Base-by-base conservation (phyloP, 2,113 vertebrate genomes). In the Nibea coibor region DNA sequence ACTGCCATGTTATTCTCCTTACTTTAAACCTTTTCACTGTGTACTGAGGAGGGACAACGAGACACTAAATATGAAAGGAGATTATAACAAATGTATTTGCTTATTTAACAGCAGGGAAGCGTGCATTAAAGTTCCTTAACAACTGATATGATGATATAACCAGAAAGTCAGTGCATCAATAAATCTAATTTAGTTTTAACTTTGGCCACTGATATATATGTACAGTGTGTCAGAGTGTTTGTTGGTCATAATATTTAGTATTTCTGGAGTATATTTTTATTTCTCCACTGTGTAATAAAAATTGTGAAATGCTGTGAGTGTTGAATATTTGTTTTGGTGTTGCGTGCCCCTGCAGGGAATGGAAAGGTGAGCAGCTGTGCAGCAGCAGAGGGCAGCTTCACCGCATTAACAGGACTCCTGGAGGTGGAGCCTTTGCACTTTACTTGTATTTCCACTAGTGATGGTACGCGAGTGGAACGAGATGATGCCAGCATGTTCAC, bases 401-500 rank as follows among this genome's bases (percentile, higher is more conserved):
- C 98, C 11, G 97, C 98, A 6, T 95, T 99, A 57, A 99, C 98
- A 17, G 98, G 98, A 42, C 97, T 99, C 56, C 92, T 99, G 61
- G 98, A 99, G 94, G 98, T 99, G 63, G 98, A 99, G 88, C 98
- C 98, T 75, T 94, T 99, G 91, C 98, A 99, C 93, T 99, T 99
- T 92, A 97, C 96, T 79, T 99, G 98, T 84, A 97, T 99, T 94
- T 99, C 98, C 85, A 99, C 98, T 79, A 99, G 98, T 90, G 98
- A 99, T 87, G 98, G 98, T 81, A 99, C 98, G 69, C 96, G 98
- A 90, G 99, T 99, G 95, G 98, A 99, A 93, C 97, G 98, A 92
- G 98, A 99, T 87, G 97, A 99, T 92, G 97, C 98, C 96, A 99
- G 98, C 97, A 98, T 97, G 97, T 99, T 99, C 95, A 99, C 97